Evolutionary conservation across 2,797 vertebrate species (phyloP), one percentile per base, ranked within the genome.

Genomic region (Danio jaintianensis): DNA sequence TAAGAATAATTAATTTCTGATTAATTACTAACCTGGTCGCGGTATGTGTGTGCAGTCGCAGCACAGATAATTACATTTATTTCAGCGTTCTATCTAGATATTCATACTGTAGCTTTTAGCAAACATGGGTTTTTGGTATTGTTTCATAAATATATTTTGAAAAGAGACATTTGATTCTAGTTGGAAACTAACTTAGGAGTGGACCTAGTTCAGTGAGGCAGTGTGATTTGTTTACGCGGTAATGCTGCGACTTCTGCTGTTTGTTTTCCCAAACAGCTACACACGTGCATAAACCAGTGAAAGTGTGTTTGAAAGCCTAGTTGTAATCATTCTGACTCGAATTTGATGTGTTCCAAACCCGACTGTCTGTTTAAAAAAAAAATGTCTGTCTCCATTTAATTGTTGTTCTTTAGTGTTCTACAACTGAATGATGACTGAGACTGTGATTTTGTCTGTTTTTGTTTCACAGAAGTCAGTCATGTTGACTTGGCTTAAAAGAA

Each of bases 141-240:
- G 7, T 48, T 2, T 45, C 0, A 6, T 29, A 47, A 8, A 3
- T 6, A 29, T 9, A 36, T 36, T n/a, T n/a, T 10, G 1, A n/a
- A 16, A 36, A 6, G 3, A 9, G 29, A 38, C 2, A 7, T 20
- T 9, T 15, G 0, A 16, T 22, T 20, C 18, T 12, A 22, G 6
- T n/a, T 29, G 29, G 29, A 29, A 29, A 1, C 29, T 10, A 36
- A 64, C 20, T 10, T 0, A 5, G n/a, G 7, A 55, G 42, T 47
- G 40, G 62, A 45, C 20, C 2, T 2, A 38, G 9, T 66, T 36
- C 29, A 40, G 69, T 52, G 62, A 40, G 61, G 63, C 42, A 43
- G 53, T 43, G 13, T 50, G 53, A 62, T 61, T n/a, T 80, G 72
- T 76, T 83, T 64, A 83, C 82, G 78, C 82, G 82, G 82, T 62